Evolutionary conservation across 35 echinoderm and acorn worm species (phyloP).

Genomic region (Amphiura filiformis): DNA sequence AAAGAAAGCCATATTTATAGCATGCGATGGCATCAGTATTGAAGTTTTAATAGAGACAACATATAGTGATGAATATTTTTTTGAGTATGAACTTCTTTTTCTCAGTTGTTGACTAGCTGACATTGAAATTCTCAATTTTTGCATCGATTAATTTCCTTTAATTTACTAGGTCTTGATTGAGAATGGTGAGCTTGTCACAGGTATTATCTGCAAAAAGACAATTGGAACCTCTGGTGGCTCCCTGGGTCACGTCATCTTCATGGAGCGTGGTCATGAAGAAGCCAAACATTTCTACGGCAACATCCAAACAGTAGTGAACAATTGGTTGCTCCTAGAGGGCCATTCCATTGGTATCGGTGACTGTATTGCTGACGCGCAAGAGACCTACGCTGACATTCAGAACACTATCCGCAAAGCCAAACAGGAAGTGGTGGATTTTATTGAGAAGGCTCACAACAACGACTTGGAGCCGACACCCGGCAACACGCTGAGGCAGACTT

Average conservation of each 20-base stretch:
- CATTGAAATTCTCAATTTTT: no score
- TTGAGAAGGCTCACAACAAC: constrained; percentile 98
- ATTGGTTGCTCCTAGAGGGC: constrained; percentile 93
- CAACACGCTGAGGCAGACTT: constrained; percentile 96
- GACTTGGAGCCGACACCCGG: constrained; percentile 94
- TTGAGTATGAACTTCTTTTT: no score
- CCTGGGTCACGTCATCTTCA: constrained; percentile 93
- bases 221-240: constrained; percentile 89
- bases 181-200: constrained; percentile 89
- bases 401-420: constrained; percentile 98
- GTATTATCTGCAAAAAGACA: constrained; percentile 98
- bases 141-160: no score
- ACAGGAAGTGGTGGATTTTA: constrained; percentile 97
- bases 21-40: no score
- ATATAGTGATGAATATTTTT: no score
- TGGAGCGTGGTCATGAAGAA: constrained; percentile 83
- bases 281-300: constrained; percentile 96
- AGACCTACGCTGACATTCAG: constrained; percentile 97
- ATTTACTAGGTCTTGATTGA: constrained; percentile 83
- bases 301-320: constrained; percentile 92
- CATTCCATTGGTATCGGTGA: constrained; percentile 98
- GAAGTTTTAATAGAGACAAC: no score
- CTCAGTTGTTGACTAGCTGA: no score
- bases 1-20: no score
- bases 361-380: constrained; percentile 92